These are phyloP conservation scores for Spicauda simplicius DNA, from an alignment of 2,888 invertebrate species.

Conservation along the genomic window DNA sequence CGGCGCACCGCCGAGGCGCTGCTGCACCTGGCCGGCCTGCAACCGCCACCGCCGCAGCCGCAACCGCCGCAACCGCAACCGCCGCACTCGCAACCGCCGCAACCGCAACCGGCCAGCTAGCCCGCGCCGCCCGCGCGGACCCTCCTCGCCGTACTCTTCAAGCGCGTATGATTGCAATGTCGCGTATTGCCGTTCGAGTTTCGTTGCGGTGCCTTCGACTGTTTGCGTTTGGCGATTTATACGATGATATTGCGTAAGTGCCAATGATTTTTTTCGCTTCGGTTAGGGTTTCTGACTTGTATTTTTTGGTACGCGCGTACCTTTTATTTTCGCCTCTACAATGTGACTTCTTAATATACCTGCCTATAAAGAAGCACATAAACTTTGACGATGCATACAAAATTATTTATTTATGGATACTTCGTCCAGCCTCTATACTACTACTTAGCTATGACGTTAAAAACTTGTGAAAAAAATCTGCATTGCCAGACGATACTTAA, in stretches of 20 bases:
- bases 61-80: constrained; percentile 37
- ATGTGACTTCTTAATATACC: too few species aligned
- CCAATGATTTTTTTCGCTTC: too few species aligned
- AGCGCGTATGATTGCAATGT: neutral
- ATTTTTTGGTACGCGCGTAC: too few species aligned
- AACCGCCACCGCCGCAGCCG: constrained; percentile 48
- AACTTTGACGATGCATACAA: too few species aligned
- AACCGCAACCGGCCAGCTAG: constrained; percentile 37
- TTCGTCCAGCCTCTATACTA: too few species aligned
- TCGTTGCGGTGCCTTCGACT: neutral
- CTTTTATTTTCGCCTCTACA: too few species aligned
- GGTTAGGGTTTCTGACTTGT: too few species aligned
- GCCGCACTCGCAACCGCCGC: neutral
- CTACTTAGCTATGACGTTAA: too few species aligned
- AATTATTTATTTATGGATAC: too few species aligned
- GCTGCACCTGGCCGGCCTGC: constrained; percentile 76
- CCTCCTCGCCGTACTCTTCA: neutral
- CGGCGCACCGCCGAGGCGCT: constrained; percentile 80
- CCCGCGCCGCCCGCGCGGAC: constrained; percentile 43
- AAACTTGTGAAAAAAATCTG: too few species aligned
- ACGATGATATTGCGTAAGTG: constrained; percentile 33
- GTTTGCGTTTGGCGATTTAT: neutral
- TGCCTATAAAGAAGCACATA: too few species aligned
- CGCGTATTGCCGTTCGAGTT: neutral
- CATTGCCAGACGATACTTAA: too few species aligned